A percentile compares a stretch with the other conserved stretches of the same genome.
These are phyloP conservation scores for Xyliphius kryptos DNA, from an alignment of 2,113 vertebrate species.

Conservation along the genomic window DNA sequence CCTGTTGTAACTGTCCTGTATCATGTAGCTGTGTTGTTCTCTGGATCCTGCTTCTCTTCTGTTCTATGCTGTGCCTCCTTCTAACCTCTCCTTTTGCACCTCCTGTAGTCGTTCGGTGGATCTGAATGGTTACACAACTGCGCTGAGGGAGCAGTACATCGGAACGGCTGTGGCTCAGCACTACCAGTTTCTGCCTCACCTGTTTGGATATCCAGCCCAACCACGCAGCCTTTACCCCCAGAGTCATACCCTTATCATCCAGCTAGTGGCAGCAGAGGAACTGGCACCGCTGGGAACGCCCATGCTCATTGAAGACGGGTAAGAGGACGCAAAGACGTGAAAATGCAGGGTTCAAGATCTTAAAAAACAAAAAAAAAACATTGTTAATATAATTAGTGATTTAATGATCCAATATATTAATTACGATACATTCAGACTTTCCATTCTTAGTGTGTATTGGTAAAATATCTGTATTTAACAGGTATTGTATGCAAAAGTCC, in stretches of 20 bases:
- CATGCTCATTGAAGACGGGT: slow-evolving; percentile 97
- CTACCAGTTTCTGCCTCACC: slow-evolving; percentile 93
- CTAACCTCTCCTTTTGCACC: no score
- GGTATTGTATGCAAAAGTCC: no score
- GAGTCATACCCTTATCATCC: slow-evolving; percentile 85
- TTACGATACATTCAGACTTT: no score
- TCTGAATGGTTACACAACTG: slow-evolving; percentile 83
- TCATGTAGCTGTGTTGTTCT: neutral
- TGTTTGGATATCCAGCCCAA: slow-evolving; percentile 85
- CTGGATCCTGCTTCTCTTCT: slow-evolving; percentile 3
- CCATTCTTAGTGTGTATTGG: no score
- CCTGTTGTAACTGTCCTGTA: no score
- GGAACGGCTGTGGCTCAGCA: slow-evolving; percentile 82
- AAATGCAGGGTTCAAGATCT: no score
- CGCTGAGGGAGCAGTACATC: slow-evolving; percentile 91
- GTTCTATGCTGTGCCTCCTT: neutral
- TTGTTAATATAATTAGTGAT: no score
- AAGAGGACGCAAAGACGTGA: slow-evolving; percentile 42
- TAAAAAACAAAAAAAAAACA: no score
- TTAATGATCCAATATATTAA: no score
- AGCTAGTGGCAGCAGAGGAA: slow-evolving; percentile 89
- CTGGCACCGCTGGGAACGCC: slow-evolving; percentile 84
- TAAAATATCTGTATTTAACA: no score
- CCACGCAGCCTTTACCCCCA: slow-evolving; percentile 85
- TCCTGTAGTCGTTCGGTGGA: slow-evolving; percentile 82